Conservation (phyloP, 2,888 invertebrate species). For the Mythimna pallens region DNA sequence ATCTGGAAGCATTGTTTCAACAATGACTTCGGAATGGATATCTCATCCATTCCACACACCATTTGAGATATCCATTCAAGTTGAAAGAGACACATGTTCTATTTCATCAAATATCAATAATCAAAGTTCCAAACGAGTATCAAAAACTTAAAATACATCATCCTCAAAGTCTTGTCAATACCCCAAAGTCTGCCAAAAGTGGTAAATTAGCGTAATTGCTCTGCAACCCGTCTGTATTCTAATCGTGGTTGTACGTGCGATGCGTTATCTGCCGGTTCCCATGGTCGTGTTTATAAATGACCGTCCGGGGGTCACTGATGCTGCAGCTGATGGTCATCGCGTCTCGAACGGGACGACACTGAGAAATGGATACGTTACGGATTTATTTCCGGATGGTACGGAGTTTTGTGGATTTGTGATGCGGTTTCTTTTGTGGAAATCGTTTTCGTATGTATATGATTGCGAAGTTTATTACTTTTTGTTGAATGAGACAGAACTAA, state of each 20-base stretch:
- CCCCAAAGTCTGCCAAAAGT: constrained; percentile 48
- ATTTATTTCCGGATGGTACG: constrained; percentile 37
- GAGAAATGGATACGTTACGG: constrained; percentile 53
- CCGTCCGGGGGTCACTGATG: constrained; percentile 85
- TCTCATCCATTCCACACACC: no score
- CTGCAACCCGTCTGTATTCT: constrained; percentile 76
- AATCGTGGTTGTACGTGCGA: constrained; percentile 85
- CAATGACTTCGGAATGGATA: no score
- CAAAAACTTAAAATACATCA: no score
- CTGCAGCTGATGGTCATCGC: constrained; percentile 86
- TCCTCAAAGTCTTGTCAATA: constrained; percentile 1
- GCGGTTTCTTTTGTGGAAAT: neutral
- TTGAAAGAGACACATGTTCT: no score
- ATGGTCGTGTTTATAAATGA: constrained; percentile 87
- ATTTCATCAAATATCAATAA: neutral
- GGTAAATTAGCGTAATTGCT: constrained; percentile 70
- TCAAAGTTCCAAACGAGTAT: no score
- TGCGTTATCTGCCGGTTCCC: constrained; percentile 86
- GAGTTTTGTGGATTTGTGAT: constrained; percentile 11
- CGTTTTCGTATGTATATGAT: neutral
- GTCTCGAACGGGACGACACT: constrained; percentile 68
- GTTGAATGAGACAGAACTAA: no score
- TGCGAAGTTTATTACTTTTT: neutral
- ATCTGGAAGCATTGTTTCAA: no score
- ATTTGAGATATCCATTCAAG: no score